These are phyloP conservation scores for Fragum whitleyi DNA, from an alignment of 2,888 invertebrate species.

Conservation along the genomic window DNA sequence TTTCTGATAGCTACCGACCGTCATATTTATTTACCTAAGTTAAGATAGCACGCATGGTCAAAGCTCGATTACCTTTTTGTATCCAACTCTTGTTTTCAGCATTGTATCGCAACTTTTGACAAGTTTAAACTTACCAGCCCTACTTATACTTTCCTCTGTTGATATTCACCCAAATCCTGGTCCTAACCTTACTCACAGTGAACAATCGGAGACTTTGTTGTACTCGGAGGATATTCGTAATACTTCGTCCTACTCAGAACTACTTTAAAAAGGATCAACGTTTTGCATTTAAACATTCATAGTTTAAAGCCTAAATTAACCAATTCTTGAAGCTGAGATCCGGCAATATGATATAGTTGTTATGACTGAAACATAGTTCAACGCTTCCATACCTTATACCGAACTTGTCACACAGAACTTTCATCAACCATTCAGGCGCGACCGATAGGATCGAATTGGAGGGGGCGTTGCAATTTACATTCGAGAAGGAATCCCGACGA, in stretches of 20 bases:
- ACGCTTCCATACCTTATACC: background rate
- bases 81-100: background rate
- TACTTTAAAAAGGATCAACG: background rate
- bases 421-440: constrained; percentile 18
- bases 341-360: constrained; percentile 28
- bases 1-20: constrained; percentile 4
- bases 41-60: background rate
- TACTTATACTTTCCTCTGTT: background rate
- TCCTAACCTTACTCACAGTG: background rate
- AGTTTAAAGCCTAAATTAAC: constrained; percentile 11
- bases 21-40: background rate
- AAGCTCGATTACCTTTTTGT: background rate
- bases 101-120: background rate
- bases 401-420: constrained; percentile 25
- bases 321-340: constrained; percentile 23
- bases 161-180: constrained; percentile 17
- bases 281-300: constrained; percentile 19
- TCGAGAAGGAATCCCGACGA: constrained; percentile 6
- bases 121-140: background rate
- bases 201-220: background rate
- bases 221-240: background rate
- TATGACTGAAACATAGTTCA: constrained; percentile 33
- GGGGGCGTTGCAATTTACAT: constrained; percentile 44
- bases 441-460: constrained; percentile 24
- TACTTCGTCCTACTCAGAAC: background rate